These are phyloP conservation scores for Nibea coibor DNA, from an alignment of 2,113 vertebrate species.

Conservation along the genomic window DNA sequence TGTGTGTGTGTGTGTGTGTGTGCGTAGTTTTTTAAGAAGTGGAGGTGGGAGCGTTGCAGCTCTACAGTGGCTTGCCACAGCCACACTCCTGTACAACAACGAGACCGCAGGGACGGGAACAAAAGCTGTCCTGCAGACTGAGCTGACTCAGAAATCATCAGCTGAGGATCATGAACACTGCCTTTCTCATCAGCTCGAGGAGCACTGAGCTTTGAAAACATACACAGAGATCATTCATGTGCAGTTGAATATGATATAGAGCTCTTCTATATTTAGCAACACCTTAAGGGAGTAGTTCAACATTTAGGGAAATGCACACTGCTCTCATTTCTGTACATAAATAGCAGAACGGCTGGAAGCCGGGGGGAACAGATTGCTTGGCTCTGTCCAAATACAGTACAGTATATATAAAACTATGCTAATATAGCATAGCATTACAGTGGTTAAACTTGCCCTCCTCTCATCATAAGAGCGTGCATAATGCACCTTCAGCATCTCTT, in stretches of 20 bases:
- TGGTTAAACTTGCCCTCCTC: neutral
- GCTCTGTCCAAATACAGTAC: neutral
- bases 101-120: constrained; percentile 51
- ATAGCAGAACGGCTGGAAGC: neutral
- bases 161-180: constrained; percentile 24
- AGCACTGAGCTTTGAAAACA: neutral
- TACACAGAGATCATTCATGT: constrained; percentile 17
- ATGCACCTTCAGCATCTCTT: neutral
- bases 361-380: neutral
- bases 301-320: neutral
- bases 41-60: constrained; percentile 52
- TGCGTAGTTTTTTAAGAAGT: constrained; percentile 49
- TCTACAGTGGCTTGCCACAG: constrained; percentile 43
- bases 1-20: constrained; percentile 8
- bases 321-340: neutral
- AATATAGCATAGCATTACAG: neutral
- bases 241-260: constrained; percentile 6
- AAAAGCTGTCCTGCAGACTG: constrained; percentile 35
- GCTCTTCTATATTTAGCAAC: constrained; percentile 2
- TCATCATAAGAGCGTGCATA: neutral
- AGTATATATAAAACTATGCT: neutral
- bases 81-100: constrained; percentile 38
- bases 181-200: constrained; percentile 12
- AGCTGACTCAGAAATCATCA: constrained; percentile 37
- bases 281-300: neutral